Evolutionary conservation across 2,797 vertebrate genomes (phyloP).

Genomic region (Limosa lapponica): DNA sequence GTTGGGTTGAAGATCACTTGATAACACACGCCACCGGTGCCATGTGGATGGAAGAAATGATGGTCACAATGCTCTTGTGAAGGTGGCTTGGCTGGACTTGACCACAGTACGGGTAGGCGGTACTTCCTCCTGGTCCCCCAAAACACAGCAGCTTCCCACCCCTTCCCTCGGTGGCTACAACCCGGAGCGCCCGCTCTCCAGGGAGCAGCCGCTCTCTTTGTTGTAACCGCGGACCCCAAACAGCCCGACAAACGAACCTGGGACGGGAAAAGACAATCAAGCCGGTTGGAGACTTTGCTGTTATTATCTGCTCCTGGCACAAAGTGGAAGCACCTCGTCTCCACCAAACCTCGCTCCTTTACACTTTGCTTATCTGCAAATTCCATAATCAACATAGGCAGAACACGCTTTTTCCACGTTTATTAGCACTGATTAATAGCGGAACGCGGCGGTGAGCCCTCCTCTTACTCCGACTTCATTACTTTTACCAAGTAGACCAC

Average conservation of each 20-base stretch:
- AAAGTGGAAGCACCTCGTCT: neutral
- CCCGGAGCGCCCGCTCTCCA: accelerated
- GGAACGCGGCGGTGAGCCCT: neutral
- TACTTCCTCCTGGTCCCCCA: neutral
- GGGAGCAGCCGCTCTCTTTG: neutral
- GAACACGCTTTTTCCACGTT: neutral
- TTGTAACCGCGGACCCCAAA: neutral
- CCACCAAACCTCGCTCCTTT: neutral
- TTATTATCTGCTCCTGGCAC: neutral
- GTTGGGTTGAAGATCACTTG: neutral
- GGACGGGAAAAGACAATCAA: neutral
- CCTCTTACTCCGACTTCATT: neutral
- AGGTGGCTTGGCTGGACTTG: neutral
- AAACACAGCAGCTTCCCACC: neutral
- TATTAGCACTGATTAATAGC: neutral
- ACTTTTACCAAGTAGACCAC: neutral
- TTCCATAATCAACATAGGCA: neutral
- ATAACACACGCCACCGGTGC: accelerated
- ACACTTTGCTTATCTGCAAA: neutral
- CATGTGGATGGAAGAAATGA: accelerated
- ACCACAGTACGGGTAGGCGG: accelerated
- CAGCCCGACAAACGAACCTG: accelerated
- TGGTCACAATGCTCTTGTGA: neutral
- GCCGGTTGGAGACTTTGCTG: accelerated
- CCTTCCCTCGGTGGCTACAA: neutral